Evolutionary conservation across 1,140 invertebrate species (phyloP).

Genomic region (Lithobius niger): DNA sequence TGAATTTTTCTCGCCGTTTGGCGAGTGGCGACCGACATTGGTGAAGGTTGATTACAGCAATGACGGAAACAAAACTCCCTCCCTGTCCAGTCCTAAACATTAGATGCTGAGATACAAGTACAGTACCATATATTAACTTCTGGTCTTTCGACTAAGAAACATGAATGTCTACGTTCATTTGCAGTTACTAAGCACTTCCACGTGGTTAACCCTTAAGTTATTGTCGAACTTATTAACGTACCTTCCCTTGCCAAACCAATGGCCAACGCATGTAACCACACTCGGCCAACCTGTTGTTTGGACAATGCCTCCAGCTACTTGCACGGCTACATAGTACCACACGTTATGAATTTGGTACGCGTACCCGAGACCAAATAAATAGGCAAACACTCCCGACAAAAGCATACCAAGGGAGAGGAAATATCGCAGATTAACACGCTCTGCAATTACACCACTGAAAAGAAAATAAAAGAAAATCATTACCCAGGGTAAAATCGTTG

Average conservation of each 20-base stretch:
- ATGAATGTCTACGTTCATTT: too few relatives aligned
- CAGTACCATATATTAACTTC: too few relatives aligned
- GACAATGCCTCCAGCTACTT: slow-evolving; percentile 64
- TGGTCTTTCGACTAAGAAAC: too few relatives aligned
- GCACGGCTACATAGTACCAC: slow-evolving; percentile 70
- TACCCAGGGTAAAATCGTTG: not conserved
- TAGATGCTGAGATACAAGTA: too few relatives aligned
- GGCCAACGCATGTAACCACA: slow-evolving; percentile 81
- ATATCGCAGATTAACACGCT: slow-evolving; percentile 77
- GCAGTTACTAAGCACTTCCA: too few relatives aligned
- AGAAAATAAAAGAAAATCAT: slow-evolving; percentile 18
- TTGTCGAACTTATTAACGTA: too few relatives aligned
- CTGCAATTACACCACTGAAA: slow-evolving; percentile 72
- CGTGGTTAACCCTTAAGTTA: too few relatives aligned
- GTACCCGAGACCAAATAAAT: slow-evolving; percentile 77
- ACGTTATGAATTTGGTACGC: slow-evolving; percentile 68
- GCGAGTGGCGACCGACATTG: too few relatives aligned
- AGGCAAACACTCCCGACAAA: slow-evolving; percentile 69
- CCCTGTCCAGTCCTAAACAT: too few relatives aligned
- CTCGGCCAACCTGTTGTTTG: slow-evolving; percentile 89
- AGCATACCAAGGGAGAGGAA: slow-evolving; percentile 85
- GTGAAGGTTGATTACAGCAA: too few relatives aligned
- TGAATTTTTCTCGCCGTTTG: too few relatives aligned
- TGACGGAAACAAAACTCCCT: too few relatives aligned
- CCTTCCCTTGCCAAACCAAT: slow-evolving; percentile 88